Evolutionary conservation across 1,140 invertebrate genomes (phyloP).

Genomic region (Lordiphosa collinella): DNA sequence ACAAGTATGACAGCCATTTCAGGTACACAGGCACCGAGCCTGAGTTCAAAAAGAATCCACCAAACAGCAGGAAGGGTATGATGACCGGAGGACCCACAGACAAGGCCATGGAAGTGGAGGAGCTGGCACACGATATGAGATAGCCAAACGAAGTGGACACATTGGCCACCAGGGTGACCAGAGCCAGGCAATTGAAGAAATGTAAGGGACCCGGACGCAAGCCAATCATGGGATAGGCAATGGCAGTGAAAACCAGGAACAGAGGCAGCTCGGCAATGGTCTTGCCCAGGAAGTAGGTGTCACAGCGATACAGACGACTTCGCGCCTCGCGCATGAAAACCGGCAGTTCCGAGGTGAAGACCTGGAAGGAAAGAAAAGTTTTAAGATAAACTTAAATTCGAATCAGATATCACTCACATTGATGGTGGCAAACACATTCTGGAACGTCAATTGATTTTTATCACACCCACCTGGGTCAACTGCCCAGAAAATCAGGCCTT

Average conservation of each 20-base stretch:
- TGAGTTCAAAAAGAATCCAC: constrained; percentile 96
- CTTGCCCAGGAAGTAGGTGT: constrained; percentile 96
- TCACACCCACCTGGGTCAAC: constrained; percentile 92
- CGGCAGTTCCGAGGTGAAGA: constrained; percentile 94
- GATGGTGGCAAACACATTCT: constrained; percentile 93
- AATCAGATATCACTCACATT: constrained; percentile 84
- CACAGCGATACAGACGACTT: constrained; percentile 95
- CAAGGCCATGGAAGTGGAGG: constrained; percentile 90
- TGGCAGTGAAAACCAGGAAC: constrained; percentile 90
- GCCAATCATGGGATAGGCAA: constrained; percentile 94
- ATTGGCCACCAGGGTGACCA: constrained; percentile 92
- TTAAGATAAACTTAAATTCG: no score
- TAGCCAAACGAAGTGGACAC: constrained; percentile 97
- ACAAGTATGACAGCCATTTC: constrained; percentile 94
- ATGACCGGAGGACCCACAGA: constrained; percentile 94
- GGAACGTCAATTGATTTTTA: constrained; percentile 98
- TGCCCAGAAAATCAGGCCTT: constrained; percentile 93
- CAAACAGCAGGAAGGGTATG: constrained; percentile 95
- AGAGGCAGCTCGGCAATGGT: constrained; percentile 92
- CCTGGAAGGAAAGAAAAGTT: constrained; percentile 81
- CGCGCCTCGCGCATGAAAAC: constrained; percentile 95
- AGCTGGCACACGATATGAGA: constrained; percentile 91
- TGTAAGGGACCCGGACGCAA: constrained; percentile 86
- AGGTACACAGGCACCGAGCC: constrained; percentile 94
- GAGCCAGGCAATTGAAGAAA: constrained; percentile 87